phyloP scores from a whole-genome alignment of 2,888 invertebrate species.

The Melipona beecheii region DNA sequence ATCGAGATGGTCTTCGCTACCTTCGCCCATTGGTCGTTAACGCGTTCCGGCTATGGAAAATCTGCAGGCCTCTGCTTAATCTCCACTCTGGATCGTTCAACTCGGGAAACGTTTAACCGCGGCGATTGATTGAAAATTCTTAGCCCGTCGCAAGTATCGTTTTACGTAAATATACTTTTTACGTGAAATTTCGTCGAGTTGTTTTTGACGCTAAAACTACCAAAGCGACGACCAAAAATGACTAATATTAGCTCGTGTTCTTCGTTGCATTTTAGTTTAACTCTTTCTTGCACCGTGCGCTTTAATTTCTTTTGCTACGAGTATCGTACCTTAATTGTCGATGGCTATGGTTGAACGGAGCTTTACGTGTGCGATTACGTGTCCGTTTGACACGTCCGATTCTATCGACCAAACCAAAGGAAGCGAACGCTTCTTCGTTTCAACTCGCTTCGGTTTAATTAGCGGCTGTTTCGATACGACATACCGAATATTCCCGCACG shows the following conservation, averaged over 20 bases:
- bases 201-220: too few species aligned
- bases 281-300: too few species aligned
- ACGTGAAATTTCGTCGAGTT: too few species aligned
- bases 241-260: too few species aligned
- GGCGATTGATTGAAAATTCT: not conserved
- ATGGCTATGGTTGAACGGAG: not conserved
- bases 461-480: not conserved
- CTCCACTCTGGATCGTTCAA: not conserved
- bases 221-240: too few species aligned
- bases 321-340: too few species aligned
- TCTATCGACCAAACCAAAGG: not conserved
- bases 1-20: slow-evolving; percentile 12
- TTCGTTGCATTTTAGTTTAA: too few species aligned
- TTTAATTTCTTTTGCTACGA: too few species aligned
- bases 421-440: not conserved
- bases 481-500: not conserved
- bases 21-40: slow-evolving; percentile 1
- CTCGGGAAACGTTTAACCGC: not conserved
- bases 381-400: not conserved
- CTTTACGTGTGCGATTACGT: not conserved
- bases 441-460: not conserved
- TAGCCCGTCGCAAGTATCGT: not conserved
- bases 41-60: slow-evolving; percentile 5
- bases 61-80: not conserved
- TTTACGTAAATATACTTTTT: too few species aligned